Evolutionary conservation across 1,140 invertebrate species (phyloP).

Genomic region (Eubasilissa regina): DNA sequence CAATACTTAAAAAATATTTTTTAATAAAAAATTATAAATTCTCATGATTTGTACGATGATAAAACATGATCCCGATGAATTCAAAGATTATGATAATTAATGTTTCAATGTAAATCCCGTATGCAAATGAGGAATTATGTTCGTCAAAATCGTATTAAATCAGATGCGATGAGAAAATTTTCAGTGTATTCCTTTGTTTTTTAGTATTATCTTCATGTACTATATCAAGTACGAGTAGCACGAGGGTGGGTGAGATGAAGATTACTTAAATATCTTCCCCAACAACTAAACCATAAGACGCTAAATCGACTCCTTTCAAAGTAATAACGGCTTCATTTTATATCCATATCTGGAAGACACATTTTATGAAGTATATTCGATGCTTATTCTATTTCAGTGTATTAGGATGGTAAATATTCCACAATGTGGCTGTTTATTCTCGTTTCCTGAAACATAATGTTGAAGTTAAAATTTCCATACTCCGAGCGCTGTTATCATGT

Average conservation of each 20-base stretch:
- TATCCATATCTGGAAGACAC: too few relatives aligned
- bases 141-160: conserved; percentile 36
- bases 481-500: conserved; percentile 24
- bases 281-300: conserved; percentile 26
- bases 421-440: too few relatives aligned
- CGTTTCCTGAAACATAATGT: background rate
- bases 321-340: background rate
- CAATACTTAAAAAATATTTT: conserved; percentile 16
- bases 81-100: conserved; percentile 34
- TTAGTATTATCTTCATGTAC: too few relatives aligned
- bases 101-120: conserved; percentile 37
- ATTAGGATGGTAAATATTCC: too few relatives aligned
- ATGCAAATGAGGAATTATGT: conserved; percentile 38
- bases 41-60: conserved; percentile 1
- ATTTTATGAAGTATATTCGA: background rate
- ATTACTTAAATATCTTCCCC: conserved; percentile 15
- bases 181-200: conserved; percentile 23
- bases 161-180: conserved; percentile 31
- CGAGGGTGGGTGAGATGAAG: background rate
- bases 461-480: conserved; percentile 10
- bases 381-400: background rate
- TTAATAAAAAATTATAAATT: background rate
- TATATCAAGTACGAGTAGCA: background rate
- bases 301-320: conserved; percentile 7
- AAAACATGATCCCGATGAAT: conserved; percentile 27